phyloP scores from a whole-genome alignment of 2,113 vertebrate genomes.

The Zapornia atra region DNA sequence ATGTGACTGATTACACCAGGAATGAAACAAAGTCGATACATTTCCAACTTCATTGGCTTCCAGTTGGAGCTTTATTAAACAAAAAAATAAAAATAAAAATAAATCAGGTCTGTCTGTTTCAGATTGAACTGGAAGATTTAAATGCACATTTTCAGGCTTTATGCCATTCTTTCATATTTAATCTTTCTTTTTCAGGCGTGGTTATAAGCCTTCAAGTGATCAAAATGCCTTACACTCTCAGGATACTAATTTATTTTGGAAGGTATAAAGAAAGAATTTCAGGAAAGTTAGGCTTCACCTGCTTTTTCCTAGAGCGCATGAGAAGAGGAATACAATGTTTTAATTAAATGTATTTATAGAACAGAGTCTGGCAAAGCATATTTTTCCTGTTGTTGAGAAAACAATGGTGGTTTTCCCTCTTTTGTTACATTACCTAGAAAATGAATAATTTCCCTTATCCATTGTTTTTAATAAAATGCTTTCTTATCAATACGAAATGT shows the following conservation, averaged over 20 bases:
- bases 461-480: conserved; percentile 20
- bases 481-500: conserved; percentile 5
- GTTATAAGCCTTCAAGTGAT: not conserved
- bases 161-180: not conserved
- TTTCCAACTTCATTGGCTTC: not conserved
- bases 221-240: not conserved
- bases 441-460: not conserved
- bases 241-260: not conserved
- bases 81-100: not conserved
- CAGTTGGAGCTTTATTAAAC: not conserved
- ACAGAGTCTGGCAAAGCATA: not conserved
- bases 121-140: conserved; percentile 34
- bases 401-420: not conserved
- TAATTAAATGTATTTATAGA: conserved; percentile 13
- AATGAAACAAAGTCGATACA: not conserved
- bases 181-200: not conserved
- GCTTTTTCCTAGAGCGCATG: not conserved
- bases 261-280: not conserved
- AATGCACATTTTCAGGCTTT: conserved; percentile 27
- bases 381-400: not conserved
- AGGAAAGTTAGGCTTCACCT: not conserved
- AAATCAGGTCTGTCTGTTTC: not conserved
- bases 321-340: not conserved
- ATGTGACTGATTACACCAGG: not conserved
- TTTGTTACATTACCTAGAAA: conserved; percentile 20